Base-by-base conservation (phyloP, 2,797 vertebrate genomes). In the Syngnathus acus region DNA sequence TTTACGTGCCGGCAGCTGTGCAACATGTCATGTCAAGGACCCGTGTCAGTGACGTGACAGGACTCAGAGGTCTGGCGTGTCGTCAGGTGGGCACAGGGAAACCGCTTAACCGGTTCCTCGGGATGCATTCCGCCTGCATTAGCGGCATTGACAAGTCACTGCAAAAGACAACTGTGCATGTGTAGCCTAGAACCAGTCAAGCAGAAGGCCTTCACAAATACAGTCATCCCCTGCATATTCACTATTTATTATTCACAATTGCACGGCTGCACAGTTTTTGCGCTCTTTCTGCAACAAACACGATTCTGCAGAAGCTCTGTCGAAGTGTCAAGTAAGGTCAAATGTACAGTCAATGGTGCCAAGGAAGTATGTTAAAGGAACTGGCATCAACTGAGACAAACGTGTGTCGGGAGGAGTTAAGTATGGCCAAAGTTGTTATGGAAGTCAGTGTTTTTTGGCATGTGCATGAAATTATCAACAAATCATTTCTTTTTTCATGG, bases 41-140 rank as follows among this genome's bases (percentile, higher is more conserved):
- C 40, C 10, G 39, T 16, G 50, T 60, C 65, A 2, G 64, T 62
- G 75, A 81, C 55, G 73, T 76, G 81, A 80, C 79, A 75, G 1
- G 50, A 32, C 32, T 32, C 32, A 4, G 32, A 68, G 68, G 55
- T 5, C 45, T 70, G 26, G 67, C 60, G 70, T 78, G 74, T 79
- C 76, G 72, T 84, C 82, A 88, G 83, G 84, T 87, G 84, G 81
- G 80, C 72, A 82, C 65, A 62, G 79, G 80, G 80, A 82, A 73
- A 81, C 76, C 75, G 84, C 80, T 84, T 81, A 78, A 85, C 89
- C 85, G 85, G 87, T 88, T 88, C 85, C 70, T 74, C 84, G 16
- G 74, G 78, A 81, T 75, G 79, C 72, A 71, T 83, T 86, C 79
- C 84, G 78, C 50, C 58, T 60, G 81, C 80, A 70, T 81, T 76